Evolutionary conservation across 2,113 vertebrate genomes (phyloP), one percentile per base, ranked within the genome.

Genomic region (Chaenocephalus aceratus): DNA sequence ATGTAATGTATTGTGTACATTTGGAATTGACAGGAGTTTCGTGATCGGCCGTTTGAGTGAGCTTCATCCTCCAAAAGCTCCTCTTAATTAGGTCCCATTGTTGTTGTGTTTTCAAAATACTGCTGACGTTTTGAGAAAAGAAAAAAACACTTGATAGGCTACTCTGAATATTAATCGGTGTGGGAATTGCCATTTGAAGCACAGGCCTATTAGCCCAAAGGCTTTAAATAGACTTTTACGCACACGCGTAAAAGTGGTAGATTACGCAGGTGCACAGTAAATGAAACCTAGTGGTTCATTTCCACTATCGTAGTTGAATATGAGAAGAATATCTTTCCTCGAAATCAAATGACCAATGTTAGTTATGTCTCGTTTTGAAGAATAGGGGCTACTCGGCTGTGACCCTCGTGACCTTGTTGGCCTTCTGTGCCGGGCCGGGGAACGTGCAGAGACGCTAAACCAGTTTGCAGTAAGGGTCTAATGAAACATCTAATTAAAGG

Each of bases 161-260:
- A 58, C 71, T 81, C 67, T 81, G 85, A 74, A 85, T 83, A 85
- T 85, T 72, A 89, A 79, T 79, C 81, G 75, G 44, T 71, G 68
- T 70, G 87, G 84, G 84, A 89, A 88, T 82, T 82, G 70, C 80
- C 66, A 79, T 89, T 89, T 90, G 73, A 85, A 85, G 80, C 82
- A 59, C 81, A 72, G 52, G 41, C 82, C 77, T 78, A 74, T 87
- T 85, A 85, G 78, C 80, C 80, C 11, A 34, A 54, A 36, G 46
- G 36, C 46, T 86, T 77, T 75, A 88, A 89, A 91, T 86, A 89
- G 79, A 80, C 82, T 78, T 86, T 87, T 83, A 76, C 84, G 80
- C 86, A 84, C 72, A 77, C 30, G 70, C 86, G 64, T 45, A 73
- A 80, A 54, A 49, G 46, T 65, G 49, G 41, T 1, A 41, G 66